phyloP scores from a whole-genome alignment of 2,113 vertebrate species.

The Pseudopipra pipra region DNA sequence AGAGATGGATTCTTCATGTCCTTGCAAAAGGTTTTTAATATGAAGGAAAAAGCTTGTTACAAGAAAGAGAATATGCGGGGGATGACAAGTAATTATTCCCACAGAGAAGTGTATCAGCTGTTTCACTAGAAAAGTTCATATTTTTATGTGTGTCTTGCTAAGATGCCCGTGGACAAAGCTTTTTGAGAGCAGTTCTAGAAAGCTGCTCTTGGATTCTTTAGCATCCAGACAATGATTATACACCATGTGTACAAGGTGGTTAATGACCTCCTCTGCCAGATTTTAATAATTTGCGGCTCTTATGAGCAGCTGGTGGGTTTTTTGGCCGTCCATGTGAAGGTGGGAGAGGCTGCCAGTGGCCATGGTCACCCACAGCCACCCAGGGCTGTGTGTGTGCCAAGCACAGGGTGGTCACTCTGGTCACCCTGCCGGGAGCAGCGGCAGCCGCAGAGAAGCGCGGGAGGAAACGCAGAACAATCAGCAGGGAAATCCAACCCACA shows the following conservation, averaged over 20 bases:
- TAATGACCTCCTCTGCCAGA: not conserved
- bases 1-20: not conserved
- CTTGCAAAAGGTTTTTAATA: not conserved
- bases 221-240: not conserved
- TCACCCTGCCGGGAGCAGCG: not conserved
- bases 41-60: not conserved
- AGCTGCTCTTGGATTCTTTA: not conserved
- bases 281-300: not conserved
- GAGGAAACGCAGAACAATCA: slow-evolving; percentile 44
- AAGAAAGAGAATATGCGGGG: not conserved
- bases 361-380: not conserved
- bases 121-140: not conserved
- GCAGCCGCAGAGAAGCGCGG: not conserved
- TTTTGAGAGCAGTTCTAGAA: not conserved
- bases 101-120: not conserved
- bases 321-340: accelerated
- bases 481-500: slow-evolving; percentile 59
- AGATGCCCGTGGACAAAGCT: not conserved
- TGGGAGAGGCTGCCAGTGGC: not conserved
- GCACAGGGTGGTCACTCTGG: not conserved
- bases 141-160: not conserved
- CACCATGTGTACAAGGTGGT: accelerated
- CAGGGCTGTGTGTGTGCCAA: not conserved
- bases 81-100: not conserved
- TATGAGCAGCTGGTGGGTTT: accelerated